These are phyloP conservation scores for Umimayanthus kanabou DNA, from an alignment of 92 coral and sea anemone genomes.

Conservation along the genomic window DNA sequence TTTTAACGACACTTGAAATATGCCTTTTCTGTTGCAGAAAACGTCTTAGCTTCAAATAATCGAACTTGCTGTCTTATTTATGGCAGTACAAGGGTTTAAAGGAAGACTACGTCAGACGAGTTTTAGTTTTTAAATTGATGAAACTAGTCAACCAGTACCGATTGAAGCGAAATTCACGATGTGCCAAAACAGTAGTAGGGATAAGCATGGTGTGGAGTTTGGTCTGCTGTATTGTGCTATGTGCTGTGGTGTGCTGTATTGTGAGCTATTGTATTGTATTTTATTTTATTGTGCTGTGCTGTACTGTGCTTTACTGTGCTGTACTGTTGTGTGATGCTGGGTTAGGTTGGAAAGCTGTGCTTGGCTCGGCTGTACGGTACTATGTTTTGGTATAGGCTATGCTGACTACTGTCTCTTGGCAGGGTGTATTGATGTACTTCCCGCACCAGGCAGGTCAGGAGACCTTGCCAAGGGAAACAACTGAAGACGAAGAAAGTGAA, in stretches of 20 bases:
- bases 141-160: too few relatives aligned
- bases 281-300: too few relatives aligned
- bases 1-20: too few relatives aligned
- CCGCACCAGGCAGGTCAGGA: constrained; percentile 91
- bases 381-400: neutral
- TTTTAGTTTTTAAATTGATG: too few relatives aligned
- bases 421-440: constrained; percentile 91
- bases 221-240: neutral
- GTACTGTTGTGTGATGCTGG: neutral
- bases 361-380: neutral
- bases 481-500: constrained; percentile 67
- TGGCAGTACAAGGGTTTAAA: too few relatives aligned
- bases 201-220: neutral
- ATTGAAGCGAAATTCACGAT: too few relatives aligned
- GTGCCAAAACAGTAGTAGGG: too few relatives aligned
- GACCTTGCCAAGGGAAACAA: constrained; percentile 66
- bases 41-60: too few relatives aligned
- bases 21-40: neutral
- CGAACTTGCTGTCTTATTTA: too few relatives aligned
- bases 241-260: neutral
- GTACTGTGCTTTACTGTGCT: neutral
- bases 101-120: too few relatives aligned
- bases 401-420: neutral
- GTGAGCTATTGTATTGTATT: neutral
- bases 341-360: neutral